A percentile compares a stretch with the other conserved stretches of the same genome.
Conservation (phyloP, 2,888 invertebrate species). For the Minunthozetes semirufus region DNA sequence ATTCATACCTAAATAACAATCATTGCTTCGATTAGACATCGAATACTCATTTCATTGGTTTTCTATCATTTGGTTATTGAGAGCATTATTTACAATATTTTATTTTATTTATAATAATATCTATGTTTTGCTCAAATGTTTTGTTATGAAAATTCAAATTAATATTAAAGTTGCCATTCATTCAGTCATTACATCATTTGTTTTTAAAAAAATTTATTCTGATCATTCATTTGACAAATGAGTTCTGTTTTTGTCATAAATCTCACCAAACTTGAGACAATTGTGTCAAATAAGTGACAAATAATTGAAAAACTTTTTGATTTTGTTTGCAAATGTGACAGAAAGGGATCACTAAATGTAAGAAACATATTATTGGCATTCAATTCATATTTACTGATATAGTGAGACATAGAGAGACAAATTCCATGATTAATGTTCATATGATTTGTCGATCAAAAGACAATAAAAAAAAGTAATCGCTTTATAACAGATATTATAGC, state of each 20-base stretch:
- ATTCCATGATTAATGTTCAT: too few species aligned
- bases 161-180: conserved; percentile 24
- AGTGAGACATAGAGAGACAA: too few species aligned
- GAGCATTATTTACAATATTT: not conserved
- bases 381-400: too few species aligned
- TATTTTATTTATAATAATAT: not conserved
- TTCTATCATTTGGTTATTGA: not conserved
- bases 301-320: too few species aligned
- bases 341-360: too few species aligned
- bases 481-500: not conserved
- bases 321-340: too few species aligned
- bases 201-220: not conserved
- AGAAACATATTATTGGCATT: too few species aligned
- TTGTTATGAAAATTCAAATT: not conserved
- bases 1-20: not conserved
- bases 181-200: not conserved
- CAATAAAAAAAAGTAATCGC: not conserved
- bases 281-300: not conserved
- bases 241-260: too few species aligned
- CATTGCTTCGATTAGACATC: not conserved
- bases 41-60: conserved; percentile 4
- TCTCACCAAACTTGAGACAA: too few species aligned
- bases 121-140: conserved; percentile 17
- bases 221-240: too few species aligned
- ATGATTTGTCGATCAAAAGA: not conserved